Conservation (phyloP, 2,113 vertebrate genomes). For the Muntiacus reevesi region DNA sequence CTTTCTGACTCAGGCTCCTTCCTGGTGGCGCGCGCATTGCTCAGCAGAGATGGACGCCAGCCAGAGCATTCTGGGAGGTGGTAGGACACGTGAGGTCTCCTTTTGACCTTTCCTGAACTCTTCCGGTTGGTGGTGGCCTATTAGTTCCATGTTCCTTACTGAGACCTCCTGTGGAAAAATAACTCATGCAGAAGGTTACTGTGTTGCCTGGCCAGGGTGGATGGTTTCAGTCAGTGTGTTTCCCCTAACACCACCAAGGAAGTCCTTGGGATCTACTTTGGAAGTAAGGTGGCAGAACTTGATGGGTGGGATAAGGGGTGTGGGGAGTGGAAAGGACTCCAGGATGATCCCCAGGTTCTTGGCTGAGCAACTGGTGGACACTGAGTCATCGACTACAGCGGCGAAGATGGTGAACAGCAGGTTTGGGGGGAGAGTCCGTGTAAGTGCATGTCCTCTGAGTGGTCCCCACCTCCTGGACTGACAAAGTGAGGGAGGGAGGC, state of each 20-base stretch:
- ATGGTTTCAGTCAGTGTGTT: not conserved
- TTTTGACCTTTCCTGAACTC: not conserved
- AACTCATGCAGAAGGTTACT: not conserved
- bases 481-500: not conserved
- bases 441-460: not conserved
- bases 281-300: not conserved
- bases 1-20: not conserved
- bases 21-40: fast-evolving
- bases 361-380: not conserved
- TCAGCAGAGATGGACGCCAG: not conserved
- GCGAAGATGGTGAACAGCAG: not conserved
- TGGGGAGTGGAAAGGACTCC: not conserved
- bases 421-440: not conserved
- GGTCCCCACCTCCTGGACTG: not conserved
- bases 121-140: not conserved
- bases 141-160: not conserved
- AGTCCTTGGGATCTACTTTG: not conserved
- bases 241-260: not conserved
- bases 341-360: not conserved
- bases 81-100: not conserved
- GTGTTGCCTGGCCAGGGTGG: not conserved
- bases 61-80: not conserved
- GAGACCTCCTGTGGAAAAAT: not conserved
- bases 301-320: not conserved
- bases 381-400: not conserved